Base-by-base conservation (phyloP, 2,797 vertebrate genomes). In the Taenioides sp. region DNA sequence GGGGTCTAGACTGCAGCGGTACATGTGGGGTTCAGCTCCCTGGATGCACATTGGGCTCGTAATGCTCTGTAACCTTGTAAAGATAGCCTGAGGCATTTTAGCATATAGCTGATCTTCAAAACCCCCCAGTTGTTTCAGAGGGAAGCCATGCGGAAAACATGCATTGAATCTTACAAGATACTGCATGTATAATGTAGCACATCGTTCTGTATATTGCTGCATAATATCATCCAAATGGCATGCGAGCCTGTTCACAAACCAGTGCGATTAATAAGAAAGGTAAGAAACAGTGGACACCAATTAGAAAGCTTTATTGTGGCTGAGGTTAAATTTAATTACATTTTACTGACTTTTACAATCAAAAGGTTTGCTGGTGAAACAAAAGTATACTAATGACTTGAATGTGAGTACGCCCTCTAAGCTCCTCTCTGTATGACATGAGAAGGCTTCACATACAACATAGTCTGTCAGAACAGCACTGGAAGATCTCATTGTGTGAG, bases 101-200 rank as follows among this genome's bases (percentile, higher is more conserved):
- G 81, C 76, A 83, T 89, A 86, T 84, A 84, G 87, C 85, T 62
- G 71, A 86, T 91, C 81, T 88, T 84, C 82, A 80, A 65, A 84
- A 65, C 78, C 87, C 83, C 88, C 84, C 54, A 69, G 86, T 84
- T 86, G 84, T 90, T 89, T 90, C 76, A 82, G 80, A 80, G 82
- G 77, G 82, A 92, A 90, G 86, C 88, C 89, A 88, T 87, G 89
- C 77, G 82, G 90, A 92, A 93, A 93, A 92, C 87, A 89, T 84
- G 89, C 86, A 85, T 89, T 84, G 90, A 92, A 92, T 89, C 88
- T 79, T 89, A 89, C 87, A 91, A 92, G 90, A 87, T 86, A 67
- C 83, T 82, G 84, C 90, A 92, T 93, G 86, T 91, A 91, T 92
- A 93, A 92, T 93, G 87, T 88, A 92, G 81, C 78, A 74, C 78